Evolutionary conservation across 1,140 invertebrate species (phyloP).

Genomic region (Tetramorium parvispinum): DNA sequence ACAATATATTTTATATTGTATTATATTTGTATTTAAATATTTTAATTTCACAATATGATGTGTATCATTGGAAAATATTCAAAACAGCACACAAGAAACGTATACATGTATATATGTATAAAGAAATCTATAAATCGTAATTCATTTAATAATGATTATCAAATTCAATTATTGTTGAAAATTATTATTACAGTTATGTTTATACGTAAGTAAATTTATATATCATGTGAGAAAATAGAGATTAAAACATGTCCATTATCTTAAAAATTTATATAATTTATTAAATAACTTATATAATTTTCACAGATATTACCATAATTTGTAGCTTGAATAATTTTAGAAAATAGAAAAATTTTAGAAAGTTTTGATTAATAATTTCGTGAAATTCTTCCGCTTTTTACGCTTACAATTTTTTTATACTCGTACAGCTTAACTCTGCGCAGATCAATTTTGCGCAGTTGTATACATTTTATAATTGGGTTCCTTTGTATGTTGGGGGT

Average conservation of each 20-base stretch:
- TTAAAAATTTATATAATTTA: background rate
- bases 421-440: background rate
- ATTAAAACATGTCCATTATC: background rate
- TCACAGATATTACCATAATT: background rate
- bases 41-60: background rate
- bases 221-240: background rate
- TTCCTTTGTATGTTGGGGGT: constrained; percentile 34
- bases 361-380: background rate
- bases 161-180: background rate
- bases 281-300: background rate
- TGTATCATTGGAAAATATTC: background rate
- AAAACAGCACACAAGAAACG: background rate
- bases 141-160: background rate
- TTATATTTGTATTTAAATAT: constrained; percentile 3
- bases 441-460: background rate
- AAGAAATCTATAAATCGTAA: background rate
- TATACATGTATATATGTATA: background rate
- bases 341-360: background rate
- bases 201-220: background rate
- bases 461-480: constrained; percentile 35
- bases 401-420: background rate
- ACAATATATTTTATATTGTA: background rate
- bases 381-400: background rate
- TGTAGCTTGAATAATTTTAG: background rate
- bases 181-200: background rate